Conservation (phyloP, 1,140 invertebrate species). For the Heterodera schachtii region DNA sequence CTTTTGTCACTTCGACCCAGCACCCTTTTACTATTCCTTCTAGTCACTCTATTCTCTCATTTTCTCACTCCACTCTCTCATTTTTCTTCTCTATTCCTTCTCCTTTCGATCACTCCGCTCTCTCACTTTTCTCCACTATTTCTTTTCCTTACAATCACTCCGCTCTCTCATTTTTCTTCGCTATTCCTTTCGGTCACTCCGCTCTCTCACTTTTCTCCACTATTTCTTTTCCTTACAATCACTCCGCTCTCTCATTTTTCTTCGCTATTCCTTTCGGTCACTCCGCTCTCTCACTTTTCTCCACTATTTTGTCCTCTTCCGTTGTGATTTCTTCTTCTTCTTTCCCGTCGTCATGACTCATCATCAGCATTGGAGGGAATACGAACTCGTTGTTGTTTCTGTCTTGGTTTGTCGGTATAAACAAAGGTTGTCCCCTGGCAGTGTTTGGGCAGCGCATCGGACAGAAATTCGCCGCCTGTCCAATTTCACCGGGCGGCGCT, state of each 20-base stretch:
- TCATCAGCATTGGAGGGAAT: not conserved
- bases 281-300: not conserved
- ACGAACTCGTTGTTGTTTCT: constrained; percentile 1
- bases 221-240: not conserved
- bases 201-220: not conserved
- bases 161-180: not conserved
- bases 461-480: not conserved
- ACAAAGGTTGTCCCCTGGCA: not conserved
- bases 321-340: too few relatives aligned
- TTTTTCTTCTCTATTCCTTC: not conserved
- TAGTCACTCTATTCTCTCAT: too few relatives aligned
- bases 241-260: not conserved
- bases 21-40: too few relatives aligned
- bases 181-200: not conserved
- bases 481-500: not conserved
- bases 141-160: not conserved
- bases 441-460: not conserved
- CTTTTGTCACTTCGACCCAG: too few relatives aligned
- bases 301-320: not conserved
- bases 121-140: not conserved
- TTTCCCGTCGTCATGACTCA: constrained; percentile 1
- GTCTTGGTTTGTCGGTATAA: not conserved
- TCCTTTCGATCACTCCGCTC: too few relatives aligned
- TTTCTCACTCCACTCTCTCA: not conserved
- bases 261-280: not conserved